Base-by-base conservation (phyloP, 2,797 vertebrate genomes). In the Characodon lateralis region DNA sequence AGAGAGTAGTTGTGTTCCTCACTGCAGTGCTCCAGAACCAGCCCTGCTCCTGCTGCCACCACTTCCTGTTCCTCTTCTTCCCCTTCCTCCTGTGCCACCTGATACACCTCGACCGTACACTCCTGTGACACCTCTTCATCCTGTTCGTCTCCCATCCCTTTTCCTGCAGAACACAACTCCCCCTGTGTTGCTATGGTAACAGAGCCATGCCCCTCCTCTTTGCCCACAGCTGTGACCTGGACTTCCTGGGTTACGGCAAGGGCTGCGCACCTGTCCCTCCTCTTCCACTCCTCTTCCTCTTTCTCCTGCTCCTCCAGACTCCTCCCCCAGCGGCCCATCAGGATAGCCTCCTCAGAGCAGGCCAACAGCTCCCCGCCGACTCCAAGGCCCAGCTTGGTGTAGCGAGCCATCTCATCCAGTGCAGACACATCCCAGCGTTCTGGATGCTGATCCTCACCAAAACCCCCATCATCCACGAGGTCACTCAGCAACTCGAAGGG, bases 1-100 rank as follows among this genome's bases (percentile, higher is more conserved):
- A 95, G 85, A 74, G 95, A 95, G 83, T 95, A 95, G 91, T 95
- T 95, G 91, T 95, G 95, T 80, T 95, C 94, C 86, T 95, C 92
- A 13, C 88, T 94, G 92, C 93, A 93, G 82, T 91, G 93, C 89
- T 95, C 95, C 77, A 92, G 70, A 53, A 80, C 80, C 72, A 92
- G 65, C 51, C 90, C 81, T 2, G 68, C 82, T 6, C 61, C 72
- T 1, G 63, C 85, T 0, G 58, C 87, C 5, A 22, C 83, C 18
- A 2, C 55, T 26, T 87, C 90, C 80, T 3, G 59, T 79, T 5
- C 61, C 61, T 1, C 81, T 14, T 1, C 55, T n/a, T 88, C 84
- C 61, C 91, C 87, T 39, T 94, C 89, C 77, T 94, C 87, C 83
- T 91, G 89, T 0, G 84, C 89, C 91, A 94, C 94, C 85, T 95